Percentiles rank a stretch among this genome's conserved stretches.
These are phyloP conservation scores for Embidobia sp. DNA, from an alignment of 2,888 invertebrate species.

Conservation along the genomic window DNA sequence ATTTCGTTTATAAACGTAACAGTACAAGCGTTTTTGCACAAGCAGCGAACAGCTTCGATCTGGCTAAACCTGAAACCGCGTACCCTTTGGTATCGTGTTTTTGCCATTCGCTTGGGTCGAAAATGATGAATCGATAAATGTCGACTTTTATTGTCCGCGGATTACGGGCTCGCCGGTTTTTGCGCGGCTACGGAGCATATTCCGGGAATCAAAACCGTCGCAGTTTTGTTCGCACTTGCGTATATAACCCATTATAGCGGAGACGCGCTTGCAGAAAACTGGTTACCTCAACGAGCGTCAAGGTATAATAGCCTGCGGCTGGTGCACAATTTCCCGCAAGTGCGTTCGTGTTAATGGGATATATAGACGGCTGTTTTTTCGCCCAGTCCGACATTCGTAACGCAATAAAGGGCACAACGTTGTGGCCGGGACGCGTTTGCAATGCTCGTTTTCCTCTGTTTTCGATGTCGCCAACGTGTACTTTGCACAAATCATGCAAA, in stretches of 20 bases:
- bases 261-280: constrained; percentile 53
- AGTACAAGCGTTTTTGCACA: not conserved
- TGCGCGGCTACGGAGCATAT: constrained; percentile 16
- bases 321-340: constrained; percentile 52
- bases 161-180: constrained; percentile 40
- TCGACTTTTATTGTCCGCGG: constrained; percentile 33
- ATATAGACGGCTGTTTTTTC: constrained; percentile 29
- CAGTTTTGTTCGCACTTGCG: constrained; percentile 52
- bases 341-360: constrained; percentile 51
- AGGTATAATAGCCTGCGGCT: constrained; percentile 47
- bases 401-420: constrained; percentile 12
- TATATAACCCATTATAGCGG: constrained; percentile 50
- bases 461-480: no score
- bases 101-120: constrained; percentile 17
- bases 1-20: not conserved
- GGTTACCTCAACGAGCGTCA: constrained; percentile 52
- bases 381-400: constrained; percentile 28
- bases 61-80: not conserved
- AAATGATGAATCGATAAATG: constrained; percentile 31
- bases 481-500: no score
- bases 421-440: constrained; percentile 1
- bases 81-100: constrained; percentile 1
- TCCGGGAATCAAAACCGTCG: constrained; percentile 48
- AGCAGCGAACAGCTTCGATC: not conserved
- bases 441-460: no score